phyloP scores from a whole-genome alignment of 2,113 vertebrate genomes.

The Odocoileus hemionus region DNA sequence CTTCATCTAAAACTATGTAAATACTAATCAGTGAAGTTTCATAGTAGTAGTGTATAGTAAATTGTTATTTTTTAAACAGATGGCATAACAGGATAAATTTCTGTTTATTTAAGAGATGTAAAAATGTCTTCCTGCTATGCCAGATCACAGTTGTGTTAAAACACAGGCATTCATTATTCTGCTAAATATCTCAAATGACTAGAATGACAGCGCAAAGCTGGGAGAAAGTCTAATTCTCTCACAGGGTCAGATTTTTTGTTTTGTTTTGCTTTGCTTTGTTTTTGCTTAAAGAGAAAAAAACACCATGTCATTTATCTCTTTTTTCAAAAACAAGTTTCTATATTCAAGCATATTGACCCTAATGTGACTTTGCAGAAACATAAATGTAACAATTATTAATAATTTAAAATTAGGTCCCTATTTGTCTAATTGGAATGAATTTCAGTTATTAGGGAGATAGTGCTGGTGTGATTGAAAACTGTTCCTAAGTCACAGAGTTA shows the following conservation, averaged over 20 bases:
- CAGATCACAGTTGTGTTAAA: slow-evolving; percentile 37
- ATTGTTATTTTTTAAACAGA: background rate
- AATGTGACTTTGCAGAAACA: background rate
- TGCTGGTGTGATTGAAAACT: background rate
- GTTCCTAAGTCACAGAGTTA: background rate
- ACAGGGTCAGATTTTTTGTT: background rate
- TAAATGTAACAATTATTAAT: background rate
- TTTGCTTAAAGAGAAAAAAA: background rate
- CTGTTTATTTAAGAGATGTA: background rate
- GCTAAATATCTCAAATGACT: slow-evolving; percentile 1
- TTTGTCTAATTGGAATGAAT: background rate
- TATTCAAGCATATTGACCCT: background rate
- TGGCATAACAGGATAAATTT: background rate
- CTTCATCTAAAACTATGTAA: slow-evolving; percentile 25
- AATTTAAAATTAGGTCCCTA: background rate
- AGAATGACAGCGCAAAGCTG: background rate
- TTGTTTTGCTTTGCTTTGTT: background rate
- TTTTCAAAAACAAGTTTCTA: background rate
- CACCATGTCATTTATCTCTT: background rate
- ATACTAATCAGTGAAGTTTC: background rate
- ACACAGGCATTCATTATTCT: background rate
- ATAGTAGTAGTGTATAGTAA: background rate
- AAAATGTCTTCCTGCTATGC: background rate
- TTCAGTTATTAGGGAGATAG: background rate
- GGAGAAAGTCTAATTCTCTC: slow-evolving; percentile 20